Evolutionary conservation across 2,797 vertebrate genomes (phyloP).

Genomic region (Antennarius maculatus): DNA sequence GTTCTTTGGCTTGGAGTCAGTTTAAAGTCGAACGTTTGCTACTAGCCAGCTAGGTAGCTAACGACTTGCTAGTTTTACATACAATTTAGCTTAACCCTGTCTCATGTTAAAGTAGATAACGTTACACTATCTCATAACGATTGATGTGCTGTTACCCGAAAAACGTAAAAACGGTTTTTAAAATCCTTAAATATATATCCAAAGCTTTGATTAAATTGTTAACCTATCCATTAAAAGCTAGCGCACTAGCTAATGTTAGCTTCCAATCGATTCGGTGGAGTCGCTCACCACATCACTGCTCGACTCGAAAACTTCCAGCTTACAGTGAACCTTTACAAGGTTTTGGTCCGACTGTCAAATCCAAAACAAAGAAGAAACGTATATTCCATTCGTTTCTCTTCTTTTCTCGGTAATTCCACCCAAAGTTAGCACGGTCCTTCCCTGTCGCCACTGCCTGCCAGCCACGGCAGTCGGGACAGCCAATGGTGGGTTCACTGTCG

Average conservation of each 20-base stretch:
- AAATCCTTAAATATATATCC: constrained; percentile 10
- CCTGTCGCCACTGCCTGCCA: constrained; percentile 69
- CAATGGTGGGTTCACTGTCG: constrained; percentile 42
- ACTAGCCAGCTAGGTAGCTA: constrained; percentile 72
- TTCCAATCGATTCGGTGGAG: constrained; percentile 58
- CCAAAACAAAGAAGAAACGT: constrained; percentile 12
- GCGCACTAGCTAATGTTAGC: constrained; percentile 66
- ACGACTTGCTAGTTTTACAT: constrained; percentile 48
- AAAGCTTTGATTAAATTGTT: constrained; percentile 26
- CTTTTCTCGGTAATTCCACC: constrained; percentile 35
- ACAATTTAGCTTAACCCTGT: constrained; percentile 30
- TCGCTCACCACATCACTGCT: constrained; percentile 76
- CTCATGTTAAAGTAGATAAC: constrained; percentile 42
- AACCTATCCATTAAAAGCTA: constrained; percentile 49
- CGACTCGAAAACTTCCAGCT: constrained; percentile 59
- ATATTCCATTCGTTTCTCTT: constrained; percentile 12
- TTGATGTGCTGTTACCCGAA: constrained; percentile 4
- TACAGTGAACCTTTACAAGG: constrained; percentile 20
- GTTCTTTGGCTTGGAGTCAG: constrained; percentile 68
- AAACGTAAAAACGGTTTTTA: not conserved
- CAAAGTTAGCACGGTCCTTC: constrained; percentile 39
- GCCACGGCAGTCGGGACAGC: constrained; percentile 69
- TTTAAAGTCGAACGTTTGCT: constrained; percentile 61
- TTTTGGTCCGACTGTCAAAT: constrained; percentile 12
- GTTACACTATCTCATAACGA: not conserved